Evolutionary conservation across 1,140 invertebrate genomes (phyloP).

Genomic region (Rhyzopertha dominica): DNA sequence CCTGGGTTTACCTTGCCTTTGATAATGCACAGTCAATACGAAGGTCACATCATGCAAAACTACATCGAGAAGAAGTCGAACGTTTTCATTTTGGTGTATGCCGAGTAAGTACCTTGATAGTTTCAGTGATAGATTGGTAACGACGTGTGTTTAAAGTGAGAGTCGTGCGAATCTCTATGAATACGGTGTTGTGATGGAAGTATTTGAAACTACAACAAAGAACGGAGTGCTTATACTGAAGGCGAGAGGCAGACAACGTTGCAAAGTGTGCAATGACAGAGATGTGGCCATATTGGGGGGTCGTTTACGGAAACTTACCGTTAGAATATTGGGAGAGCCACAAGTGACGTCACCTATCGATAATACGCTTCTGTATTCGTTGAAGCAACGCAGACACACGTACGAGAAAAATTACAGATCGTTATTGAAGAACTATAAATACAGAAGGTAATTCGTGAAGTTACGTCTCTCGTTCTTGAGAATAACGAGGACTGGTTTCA

Average conservation of each 20-base stretch:
- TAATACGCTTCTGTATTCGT: slow-evolving; percentile 33
- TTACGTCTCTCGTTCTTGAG: background rate
- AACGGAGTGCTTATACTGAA: slow-evolving; percentile 36
- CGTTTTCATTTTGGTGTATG: slow-evolving; percentile 38
- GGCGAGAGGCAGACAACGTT: slow-evolving; percentile 41
- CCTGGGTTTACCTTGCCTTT: slow-evolving; percentile 44
- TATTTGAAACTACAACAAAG: slow-evolving; percentile 34
- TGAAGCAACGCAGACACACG: slow-evolving; percentile 26
- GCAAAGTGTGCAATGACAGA: slow-evolving; percentile 31
- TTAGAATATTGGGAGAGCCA: slow-evolving; percentile 35
- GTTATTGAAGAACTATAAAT: slow-evolving; percentile 28
- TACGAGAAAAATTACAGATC: too few relatives aligned
- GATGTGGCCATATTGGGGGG: slow-evolving; percentile 27
- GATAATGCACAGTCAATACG: slow-evolving; percentile 29
- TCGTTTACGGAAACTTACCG: slow-evolving; percentile 33
- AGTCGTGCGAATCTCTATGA: slow-evolving; percentile 26
- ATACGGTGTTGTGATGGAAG: slow-evolving; percentile 43
- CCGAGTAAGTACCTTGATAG: slow-evolving; percentile 34
- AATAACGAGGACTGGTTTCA: slow-evolving; percentile 6
- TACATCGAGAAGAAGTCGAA: slow-evolving; percentile 30
- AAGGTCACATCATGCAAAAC: slow-evolving; percentile 31
- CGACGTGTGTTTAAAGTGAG: slow-evolving; percentile 20
- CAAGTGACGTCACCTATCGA: slow-evolving; percentile 30
- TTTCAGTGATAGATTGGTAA: too few relatives aligned
- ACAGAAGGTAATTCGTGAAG: slow-evolving; percentile 24